Conservation (phyloP, 1,140 invertebrate genomes). For the Andrena cerasifolii region DNA sequence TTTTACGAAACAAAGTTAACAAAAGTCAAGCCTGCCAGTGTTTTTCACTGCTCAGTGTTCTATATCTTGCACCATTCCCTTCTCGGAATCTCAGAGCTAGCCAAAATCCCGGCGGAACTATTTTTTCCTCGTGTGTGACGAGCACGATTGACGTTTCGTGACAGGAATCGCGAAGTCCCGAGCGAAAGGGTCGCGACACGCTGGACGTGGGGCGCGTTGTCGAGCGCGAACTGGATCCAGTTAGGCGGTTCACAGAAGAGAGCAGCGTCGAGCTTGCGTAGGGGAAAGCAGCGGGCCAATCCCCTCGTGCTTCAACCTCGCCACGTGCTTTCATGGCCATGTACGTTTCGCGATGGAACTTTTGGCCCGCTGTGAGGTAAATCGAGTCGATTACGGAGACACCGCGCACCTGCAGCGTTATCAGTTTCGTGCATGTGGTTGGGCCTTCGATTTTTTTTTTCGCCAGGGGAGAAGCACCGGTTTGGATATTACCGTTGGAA, state of each 20-base stretch:
- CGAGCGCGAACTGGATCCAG: conserved; percentile 61
- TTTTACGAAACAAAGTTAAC: too few species aligned
- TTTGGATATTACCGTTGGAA: too few species aligned
- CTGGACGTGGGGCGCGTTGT: conserved; percentile 59
- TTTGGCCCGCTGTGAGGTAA: not conserved
- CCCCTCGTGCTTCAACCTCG: conserved; percentile 42
- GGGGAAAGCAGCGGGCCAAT: conserved; percentile 59
- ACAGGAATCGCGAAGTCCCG: conserved; percentile 14
- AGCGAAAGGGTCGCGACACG: conserved; percentile 19
- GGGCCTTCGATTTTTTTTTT: not conserved
- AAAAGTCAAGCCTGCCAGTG: too few species aligned
- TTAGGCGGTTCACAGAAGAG: conserved; percentile 58
- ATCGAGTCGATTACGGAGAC: not conserved
- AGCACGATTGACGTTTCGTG: not conserved
- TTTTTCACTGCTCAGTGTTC: too few species aligned
- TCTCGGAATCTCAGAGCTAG: too few species aligned
- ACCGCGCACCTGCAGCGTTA: not conserved
- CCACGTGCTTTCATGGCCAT: conserved; percentile 57
- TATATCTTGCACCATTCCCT: too few species aligned
- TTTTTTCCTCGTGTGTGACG: not conserved
- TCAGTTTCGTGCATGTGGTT: not conserved
- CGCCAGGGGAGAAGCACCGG: too few species aligned
- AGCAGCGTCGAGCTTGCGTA: conserved; percentile 63
- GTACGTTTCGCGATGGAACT: conserved; percentile 15
- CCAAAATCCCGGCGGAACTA: not conserved